Evolutionary conservation across 2,888 invertebrate species (phyloP).

Genomic region (Scrobipalpa costella): DNA sequence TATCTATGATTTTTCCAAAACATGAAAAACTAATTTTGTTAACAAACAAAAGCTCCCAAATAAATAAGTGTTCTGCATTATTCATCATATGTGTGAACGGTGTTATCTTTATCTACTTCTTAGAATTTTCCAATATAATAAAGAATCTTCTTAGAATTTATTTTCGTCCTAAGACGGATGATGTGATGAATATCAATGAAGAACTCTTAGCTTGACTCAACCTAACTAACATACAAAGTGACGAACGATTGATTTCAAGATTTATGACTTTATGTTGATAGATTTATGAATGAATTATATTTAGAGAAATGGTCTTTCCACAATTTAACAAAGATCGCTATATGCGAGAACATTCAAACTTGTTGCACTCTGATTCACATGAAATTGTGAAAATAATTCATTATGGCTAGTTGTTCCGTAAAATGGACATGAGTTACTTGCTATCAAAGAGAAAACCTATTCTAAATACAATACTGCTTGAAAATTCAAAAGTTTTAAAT

Average conservation of each 20-base stretch:
- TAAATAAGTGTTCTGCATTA: no score
- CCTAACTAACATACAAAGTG: neutral
- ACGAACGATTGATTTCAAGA: neutral
- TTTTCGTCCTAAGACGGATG: neutral
- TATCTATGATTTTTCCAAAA: neutral
- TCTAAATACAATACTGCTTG: no score
- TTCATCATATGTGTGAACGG: no score
- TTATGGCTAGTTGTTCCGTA: neutral
- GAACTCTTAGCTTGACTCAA: neutral
- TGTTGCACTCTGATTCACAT: constrained; percentile 18
- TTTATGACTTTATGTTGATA: neutral
- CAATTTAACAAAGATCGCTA: neutral
- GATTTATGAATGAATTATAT: constrained; percentile 4
- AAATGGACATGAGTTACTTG: neutral
- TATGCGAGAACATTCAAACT: constrained; percentile 5
- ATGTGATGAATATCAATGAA: neutral
- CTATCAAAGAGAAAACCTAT: neutral
- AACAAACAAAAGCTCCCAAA: no score
- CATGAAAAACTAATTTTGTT: neutral
- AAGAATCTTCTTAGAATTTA: no score
- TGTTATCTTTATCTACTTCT: no score
- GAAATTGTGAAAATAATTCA: neutral
- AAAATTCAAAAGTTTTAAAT: no score
- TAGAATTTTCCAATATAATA: no score
- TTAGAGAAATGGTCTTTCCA: constrained; percentile 1